phyloP scores from a whole-genome alignment of 2,888 invertebrate species.

The Acanthopleura granulata region DNA sequence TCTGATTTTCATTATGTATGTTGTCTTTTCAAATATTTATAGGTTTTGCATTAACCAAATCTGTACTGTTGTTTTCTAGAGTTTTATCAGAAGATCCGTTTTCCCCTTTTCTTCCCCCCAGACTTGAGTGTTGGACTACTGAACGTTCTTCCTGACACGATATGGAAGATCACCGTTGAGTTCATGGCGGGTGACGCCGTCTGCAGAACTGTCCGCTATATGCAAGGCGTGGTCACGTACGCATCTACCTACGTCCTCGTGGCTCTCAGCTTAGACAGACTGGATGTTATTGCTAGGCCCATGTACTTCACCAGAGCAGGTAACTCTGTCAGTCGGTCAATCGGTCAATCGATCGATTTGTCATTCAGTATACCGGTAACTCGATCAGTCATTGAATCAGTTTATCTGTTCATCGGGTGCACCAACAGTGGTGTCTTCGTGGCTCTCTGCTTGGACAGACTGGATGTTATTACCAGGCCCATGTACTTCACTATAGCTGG shows the following conservation, averaged over 20 bases:
- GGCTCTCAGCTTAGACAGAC: slow-evolving; percentile 62
- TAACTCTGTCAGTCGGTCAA: slow-evolving; percentile 6
- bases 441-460: slow-evolving; percentile 62
- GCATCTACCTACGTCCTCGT: slow-evolving; percentile 65
- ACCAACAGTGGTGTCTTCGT: too few relatives aligned
- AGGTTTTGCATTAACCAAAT: too few relatives aligned
- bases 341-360: too few relatives aligned
- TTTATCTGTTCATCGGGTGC: too few relatives aligned
- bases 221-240: slow-evolving; percentile 56
- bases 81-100: too few relatives aligned
- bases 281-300: slow-evolving; percentile 64
- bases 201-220: slow-evolving; percentile 50
- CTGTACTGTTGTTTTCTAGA: too few relatives aligned
- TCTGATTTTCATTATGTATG: too few relatives aligned
- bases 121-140: slow-evolving; percentile 61
- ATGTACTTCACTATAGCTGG: slow-evolving; percentile 48
- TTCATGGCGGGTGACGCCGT: slow-evolving; percentile 59
- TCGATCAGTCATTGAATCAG: too few relatives aligned
- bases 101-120: slow-evolving; percentile 30
- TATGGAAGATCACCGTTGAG: slow-evolving; percentile 50
- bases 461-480: slow-evolving; percentile 64
- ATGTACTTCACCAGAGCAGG: slow-evolving; percentile 48
- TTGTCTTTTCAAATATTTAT: too few relatives aligned
- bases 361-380: too few relatives aligned
- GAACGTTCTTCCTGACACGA: slow-evolving; percentile 57